Base-by-base conservation (phyloP, 2,888 invertebrate genomes). In the Syrphus vitripennis region DNA sequence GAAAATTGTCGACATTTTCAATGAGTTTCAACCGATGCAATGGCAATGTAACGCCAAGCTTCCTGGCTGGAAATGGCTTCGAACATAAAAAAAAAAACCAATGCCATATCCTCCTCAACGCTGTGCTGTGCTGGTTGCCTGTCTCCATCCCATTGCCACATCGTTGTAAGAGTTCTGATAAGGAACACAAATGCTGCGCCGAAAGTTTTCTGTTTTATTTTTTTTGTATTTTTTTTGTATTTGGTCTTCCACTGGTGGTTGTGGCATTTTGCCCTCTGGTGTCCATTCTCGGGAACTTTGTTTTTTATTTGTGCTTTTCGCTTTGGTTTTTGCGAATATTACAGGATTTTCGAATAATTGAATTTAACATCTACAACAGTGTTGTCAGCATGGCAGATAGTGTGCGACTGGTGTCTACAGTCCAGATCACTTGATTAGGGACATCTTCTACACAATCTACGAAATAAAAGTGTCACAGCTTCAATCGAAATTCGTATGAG, bases 1-100 rank as follows among this genome's bases (percentile, higher is more conserved):
- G 67, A 21, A 55, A n/a, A 57, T 72, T 57, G 71, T 72, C 34
- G 63, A 79, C 72, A 26, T 79, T 69, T 76, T 61, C 70, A 69
- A 59, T 70, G 77, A 42, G 77, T 31, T 59, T 45, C 31, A 45
- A 6, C 21, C 21, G 7, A 21, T 21, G 34, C 34, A 10, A 9
- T 34, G 34, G 4, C 9, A n/a, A 40, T 40, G 67, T 34, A 67
- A 50, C 5, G 59, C 61, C 12, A 12, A 9, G 14, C 57, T 48
- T 71, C 55, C 55, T 65, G 63, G 42, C 55, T 50, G 48, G 74
- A 40, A 50, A 57, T 59, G 42, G 16, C 14, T 42, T 26, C 29
- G 34, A 42, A 40, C 40, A n/a, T n/a, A n/a, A n/a, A n/a, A n/a
- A n/a, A n/a, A 61, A 61, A 61, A 40, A 40, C 24, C 24, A 61